Percentiles rank a stretch among this genome's conserved stretches.
Evolutionary conservation across 1,140 invertebrate genomes (phyloP).

Genomic region (Lycorma delicatula): DNA sequence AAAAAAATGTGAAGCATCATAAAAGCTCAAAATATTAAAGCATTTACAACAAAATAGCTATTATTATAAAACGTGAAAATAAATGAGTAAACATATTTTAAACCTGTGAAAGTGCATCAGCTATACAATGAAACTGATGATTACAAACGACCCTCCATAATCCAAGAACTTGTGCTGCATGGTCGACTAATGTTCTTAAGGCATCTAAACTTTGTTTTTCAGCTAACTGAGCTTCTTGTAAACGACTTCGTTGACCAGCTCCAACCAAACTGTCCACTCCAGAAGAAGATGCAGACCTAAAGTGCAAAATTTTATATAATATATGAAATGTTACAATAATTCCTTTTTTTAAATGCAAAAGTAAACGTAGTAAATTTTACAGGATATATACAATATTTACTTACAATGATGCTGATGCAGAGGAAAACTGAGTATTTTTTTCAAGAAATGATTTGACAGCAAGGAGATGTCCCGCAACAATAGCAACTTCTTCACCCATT

Average conservation of each 20-base stretch:
- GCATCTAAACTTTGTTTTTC: constrained; percentile 69
- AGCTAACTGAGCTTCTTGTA: constrained; percentile 45
- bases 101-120: constrained; percentile 46
- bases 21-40: no score
- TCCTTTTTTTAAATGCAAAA: no score
- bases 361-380: no score
- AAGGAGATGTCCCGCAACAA: constrained; percentile 50
- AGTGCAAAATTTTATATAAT: no score
- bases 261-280: no score
- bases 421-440: constrained; percentile 46
- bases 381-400: no score
- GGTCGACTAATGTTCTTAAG: constrained; percentile 64
- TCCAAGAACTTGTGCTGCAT: constrained; percentile 81
- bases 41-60: no score
- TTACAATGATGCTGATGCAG: not conserved
- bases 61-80: no score
- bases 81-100: no score
- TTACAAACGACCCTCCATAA: constrained; percentile 91
- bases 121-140: constrained; percentile 83
- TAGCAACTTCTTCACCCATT: constrained; percentile 45
- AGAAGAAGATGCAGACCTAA: no score
- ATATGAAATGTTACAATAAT: no score
- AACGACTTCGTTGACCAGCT: constrained; percentile 15
- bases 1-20: no score
- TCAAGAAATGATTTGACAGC: constrained; percentile 54